These are phyloP conservation scores for Chironex yamaguchii DNA, from an alignment of 30 jellyfish, hydroid and myxozoan genomes.

Conservation along the genomic window DNA sequence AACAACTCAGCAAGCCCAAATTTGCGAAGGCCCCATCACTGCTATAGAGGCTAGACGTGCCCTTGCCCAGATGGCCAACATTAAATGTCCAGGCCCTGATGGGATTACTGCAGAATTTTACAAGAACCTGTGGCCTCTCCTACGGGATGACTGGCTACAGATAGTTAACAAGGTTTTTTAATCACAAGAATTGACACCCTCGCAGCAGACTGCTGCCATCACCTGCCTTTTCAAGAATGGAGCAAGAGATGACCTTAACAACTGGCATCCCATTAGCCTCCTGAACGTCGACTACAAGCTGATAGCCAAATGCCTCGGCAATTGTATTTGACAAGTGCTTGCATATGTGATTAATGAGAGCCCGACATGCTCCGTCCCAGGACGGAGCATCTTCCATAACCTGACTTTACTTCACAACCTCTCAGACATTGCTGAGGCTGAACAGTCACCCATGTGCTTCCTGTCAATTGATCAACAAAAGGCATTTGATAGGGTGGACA, in stretches of 20 bases:
- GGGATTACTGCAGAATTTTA: slow-evolving; percentile 25
- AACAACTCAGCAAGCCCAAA: too few species aligned
- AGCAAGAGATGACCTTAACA: background rate
- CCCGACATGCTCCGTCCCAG: too few species aligned
- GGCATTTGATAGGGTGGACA: too few species aligned
- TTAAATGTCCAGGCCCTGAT: slow-evolving; percentile 46
- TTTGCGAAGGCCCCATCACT: slow-evolving; percentile 14
- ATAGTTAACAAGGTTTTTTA: background rate
- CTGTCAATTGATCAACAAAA: too few species aligned
- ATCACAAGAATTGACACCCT: background rate
- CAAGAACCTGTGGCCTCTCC: background rate
- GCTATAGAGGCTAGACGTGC: background rate
- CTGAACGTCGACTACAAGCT: slow-evolving; percentile 22
- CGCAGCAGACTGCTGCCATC: slow-evolving; percentile 10
- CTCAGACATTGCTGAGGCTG: too few species aligned
- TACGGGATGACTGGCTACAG: slow-evolving; percentile 1
- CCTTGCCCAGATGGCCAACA: background rate
- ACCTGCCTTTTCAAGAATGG: background rate
- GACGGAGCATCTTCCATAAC: too few species aligned
- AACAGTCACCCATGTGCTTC: too few species aligned
- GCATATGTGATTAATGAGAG: too few species aligned
- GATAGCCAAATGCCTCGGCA: slow-evolving; percentile 23
- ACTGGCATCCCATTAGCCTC: slow-evolving; percentile 38
- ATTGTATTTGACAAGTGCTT: too few species aligned
- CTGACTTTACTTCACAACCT: too few species aligned